Evolutionary conservation across 2,113 vertebrate species (phyloP), one percentile per base, ranked within the genome.

Genomic region (Notothenia rossii): DNA sequence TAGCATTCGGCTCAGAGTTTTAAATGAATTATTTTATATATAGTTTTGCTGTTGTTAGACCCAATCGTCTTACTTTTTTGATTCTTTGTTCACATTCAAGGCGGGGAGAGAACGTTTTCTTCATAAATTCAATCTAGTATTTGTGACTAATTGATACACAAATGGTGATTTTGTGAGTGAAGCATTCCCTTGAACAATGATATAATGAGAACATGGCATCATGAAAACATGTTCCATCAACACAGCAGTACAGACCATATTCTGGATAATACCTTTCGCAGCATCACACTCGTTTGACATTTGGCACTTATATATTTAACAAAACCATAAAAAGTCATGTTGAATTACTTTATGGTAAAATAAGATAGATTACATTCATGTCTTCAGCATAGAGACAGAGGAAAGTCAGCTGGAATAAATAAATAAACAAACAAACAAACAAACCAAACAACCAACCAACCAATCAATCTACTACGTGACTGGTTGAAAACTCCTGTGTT

Each of bases 401-500:
- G 18, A 67, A 67, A 69, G 18, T 70, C 53, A 80, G 11, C 33
- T 48, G 25, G 36, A 75, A 80, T 70, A 62, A 45, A 75, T 51
- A 46, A 75, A 79, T 51, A 79, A 50, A 29, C 0, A 12, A 75
- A 80, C 67, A 29, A 29, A 29, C 29, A 3, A 29, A 29, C 29
- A 3, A 36, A 22, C 29, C 25, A 3, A 29, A 2, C 25, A 0
- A 29, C 25, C 3, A 3, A 29, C 25, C 36, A 43, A 0, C 20
- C 1, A 1, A 53, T 53, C 17, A 33, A 40, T 70, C 48, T 60
- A 72, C 59, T 60, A 93, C 56, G 88, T 75, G 73, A 88, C 59
- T 49, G 91, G 87, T 13, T 89, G 54, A 83, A 94, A 93, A 15
- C 66, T 89, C 61, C 87, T 92, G 59, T 83, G 63, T 70, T 95